Evolutionary conservation across 2,113 vertebrate genomes (phyloP), one percentile per base, ranked within the genome.

Genomic region (Theristicus caerulescens): DNA sequence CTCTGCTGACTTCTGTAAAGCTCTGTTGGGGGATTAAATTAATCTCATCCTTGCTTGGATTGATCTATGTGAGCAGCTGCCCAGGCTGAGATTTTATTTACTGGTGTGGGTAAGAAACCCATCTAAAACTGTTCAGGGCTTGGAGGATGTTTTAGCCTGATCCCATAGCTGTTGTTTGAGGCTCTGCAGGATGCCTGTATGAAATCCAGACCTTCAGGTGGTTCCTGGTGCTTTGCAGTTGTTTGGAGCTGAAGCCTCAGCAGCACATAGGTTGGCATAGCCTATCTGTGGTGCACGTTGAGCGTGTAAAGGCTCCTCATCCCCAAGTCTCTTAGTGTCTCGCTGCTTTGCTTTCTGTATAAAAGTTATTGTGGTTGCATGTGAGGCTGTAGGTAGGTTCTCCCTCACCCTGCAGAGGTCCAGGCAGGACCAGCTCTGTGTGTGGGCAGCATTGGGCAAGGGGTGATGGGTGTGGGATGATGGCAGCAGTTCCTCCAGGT

Each of bases 241-340:
- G 20, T 32, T 83, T 16, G 1, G 31, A 58, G 74, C 58, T 29
- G 49, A 54, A 86, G 15, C 15, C 74, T 34, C 65, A 36, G 91
- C 55, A 82, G 84, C 19, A 2, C 1, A 4, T 7, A 9, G 51
- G 17, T 15, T 58, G 58, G 31, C 13, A 4, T 20, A 26, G 29
- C 40, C 83, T 38, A 2, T 62, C 34, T 11, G 16, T 0, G 1
- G 52, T 7, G 40, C 6, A 0, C 2, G 13, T 3, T 44, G 59
- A 81, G 21, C n/a, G 24, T 32, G 9, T 8, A 16, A 40, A 24
- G 26, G 46, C 16, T 49, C 25, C 32, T 44, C 11, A 19, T 13
- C 34, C 19, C 15, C 49, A 62, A 9, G 11, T 10, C 16, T 36
- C 57, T 11, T 7, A 10, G 42, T 8, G 55, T 42, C 49, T 83